phyloP scores from a whole-genome alignment of 2,113 vertebrate species.

The Periophthalmus modestus region DNA sequence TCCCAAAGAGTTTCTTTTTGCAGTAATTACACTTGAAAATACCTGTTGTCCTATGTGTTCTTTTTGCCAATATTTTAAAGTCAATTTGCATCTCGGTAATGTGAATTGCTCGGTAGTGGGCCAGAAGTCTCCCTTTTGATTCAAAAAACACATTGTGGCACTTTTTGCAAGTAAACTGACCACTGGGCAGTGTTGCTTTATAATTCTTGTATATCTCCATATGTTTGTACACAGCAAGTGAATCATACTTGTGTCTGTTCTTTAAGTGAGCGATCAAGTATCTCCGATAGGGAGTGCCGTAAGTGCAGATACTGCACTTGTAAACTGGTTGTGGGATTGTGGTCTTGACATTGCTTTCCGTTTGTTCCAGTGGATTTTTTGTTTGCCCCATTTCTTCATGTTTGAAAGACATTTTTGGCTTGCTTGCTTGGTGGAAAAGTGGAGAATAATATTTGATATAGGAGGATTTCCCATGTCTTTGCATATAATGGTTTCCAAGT shows the following conservation, averaged over 20 bases:
- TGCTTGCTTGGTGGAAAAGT: not conserved
- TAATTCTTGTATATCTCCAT: slow-evolving; percentile 41
- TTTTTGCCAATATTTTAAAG: slow-evolving; percentile 77
- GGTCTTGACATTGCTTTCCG: not conserved
- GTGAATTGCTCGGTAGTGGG: slow-evolving; percentile 86
- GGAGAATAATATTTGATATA: slow-evolving; percentile 76
- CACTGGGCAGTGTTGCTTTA: slow-evolving; percentile 59
- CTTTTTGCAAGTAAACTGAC: slow-evolving; percentile 79
- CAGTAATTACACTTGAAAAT: slow-evolving; percentile 86
- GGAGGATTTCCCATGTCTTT: slow-evolving; percentile 84
- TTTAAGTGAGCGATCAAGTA: slow-evolving; percentile 52
- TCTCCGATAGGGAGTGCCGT: slow-evolving; percentile 11
- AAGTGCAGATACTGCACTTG: slow-evolving; percentile 51
- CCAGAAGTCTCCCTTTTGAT: slow-evolving; percentile 80
- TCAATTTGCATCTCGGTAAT: slow-evolving; percentile 80
- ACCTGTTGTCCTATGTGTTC: slow-evolving; percentile 56
- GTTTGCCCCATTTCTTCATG: slow-evolving; percentile 26
- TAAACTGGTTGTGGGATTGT: not conserved
- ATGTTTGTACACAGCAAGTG: not conserved
- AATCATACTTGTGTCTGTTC: slow-evolving; percentile 46
- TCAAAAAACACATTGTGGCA: slow-evolving; percentile 83
- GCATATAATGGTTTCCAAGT: slow-evolving; percentile 85
- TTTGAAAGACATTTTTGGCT: not conserved
- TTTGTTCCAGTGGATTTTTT: not conserved
- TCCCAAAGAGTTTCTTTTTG: slow-evolving; percentile 77